Evolutionary conservation across 2,113 vertebrate species (phyloP), one percentile per base, ranked within the genome.

Genomic region (Zootoca vivipara): DNA sequence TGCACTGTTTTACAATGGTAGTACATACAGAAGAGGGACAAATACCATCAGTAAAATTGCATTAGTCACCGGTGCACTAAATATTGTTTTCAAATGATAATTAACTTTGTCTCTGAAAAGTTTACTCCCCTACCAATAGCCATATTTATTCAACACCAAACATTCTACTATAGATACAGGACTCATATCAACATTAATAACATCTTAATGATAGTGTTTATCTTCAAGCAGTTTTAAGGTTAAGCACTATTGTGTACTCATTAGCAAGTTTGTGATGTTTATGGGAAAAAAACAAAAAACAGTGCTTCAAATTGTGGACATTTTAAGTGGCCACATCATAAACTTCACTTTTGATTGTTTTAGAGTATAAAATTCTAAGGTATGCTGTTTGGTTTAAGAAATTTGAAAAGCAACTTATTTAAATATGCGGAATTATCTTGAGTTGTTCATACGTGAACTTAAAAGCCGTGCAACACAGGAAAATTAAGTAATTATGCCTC

Each of bases 401-500:
- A 96, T 97, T 96, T 96, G 95, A 94, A 97, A 97, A 96, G 96
- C 96, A 96, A 96, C 96, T 95, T 94, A 97, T 97, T 97, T 97
- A 97, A 97, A 97, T 97, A 97, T 97, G 96, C 96, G 96, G 97
- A 97, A 97, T 97, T 97, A 97, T 97, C 97, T 97, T 97, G 97
- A 97, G 97, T 97, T 97, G 97, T 97, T 97, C 97, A 97, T 96
- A 97, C 94, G 96, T 97, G 97, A 97, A 97, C 97, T 97, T 97
- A 97, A 97, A 97, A 97, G 97, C 97, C 97, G 93, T 97, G 97
- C 97, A 97, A 97, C 97, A 97, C 96, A 97, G 97, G 97, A 97
- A 97, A 97, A 97, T 97, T 97, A 97, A 97, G 97, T 97, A 97
- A 97, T 97, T 97, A 97, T 97, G 97, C 97, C 97, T 97, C 97